Percentiles rank a stretch among this genome's conserved stretches.
Evolutionary conservation across 2,113 vertebrate genomes (phyloP).

Genomic region (Crotalus helleri): DNA sequence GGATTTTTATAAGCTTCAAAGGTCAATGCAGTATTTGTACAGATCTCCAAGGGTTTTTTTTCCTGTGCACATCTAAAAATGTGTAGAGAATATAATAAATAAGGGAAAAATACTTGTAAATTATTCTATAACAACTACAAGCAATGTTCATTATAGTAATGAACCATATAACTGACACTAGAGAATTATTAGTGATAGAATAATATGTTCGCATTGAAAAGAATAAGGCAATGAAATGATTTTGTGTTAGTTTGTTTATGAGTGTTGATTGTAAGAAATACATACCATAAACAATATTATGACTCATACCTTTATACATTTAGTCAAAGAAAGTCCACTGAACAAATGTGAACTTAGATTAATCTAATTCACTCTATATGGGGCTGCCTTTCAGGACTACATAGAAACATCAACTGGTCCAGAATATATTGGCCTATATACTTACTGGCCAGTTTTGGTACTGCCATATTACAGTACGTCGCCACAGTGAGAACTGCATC

Average conservation of each 20-base stretch:
- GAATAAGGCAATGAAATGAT: not conserved
- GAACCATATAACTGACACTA: not conserved
- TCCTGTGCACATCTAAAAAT: slow-evolving; percentile 12
- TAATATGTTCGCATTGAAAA: not conserved
- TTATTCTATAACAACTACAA: not conserved
- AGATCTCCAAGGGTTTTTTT: slow-evolving; percentile 4
- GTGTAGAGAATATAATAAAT: slow-evolving; percentile 5
- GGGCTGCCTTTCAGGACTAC: not conserved
- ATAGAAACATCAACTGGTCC: not conserved
- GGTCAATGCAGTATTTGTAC: slow-evolving; percentile 24
- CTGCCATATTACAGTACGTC: not conserved
- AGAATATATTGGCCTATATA: not conserved
- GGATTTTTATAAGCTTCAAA: slow-evolving; percentile 16
- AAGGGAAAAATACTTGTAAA: slow-evolving; percentile 9
- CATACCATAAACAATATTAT: not conserved
- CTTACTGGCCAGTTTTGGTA: not conserved
- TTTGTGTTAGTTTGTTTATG: not conserved
- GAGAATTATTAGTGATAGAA: not conserved
- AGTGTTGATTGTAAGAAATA: not conserved
- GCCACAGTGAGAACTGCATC: not conserved
- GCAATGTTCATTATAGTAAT: not conserved
- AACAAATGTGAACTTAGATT: not conserved
- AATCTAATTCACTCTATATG: not conserved
- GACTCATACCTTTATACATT: not conserved
- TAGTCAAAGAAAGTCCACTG: not conserved